These are phyloP conservation scores for Ariolimax columbianus DNA, from an alignment of 2,888 invertebrate species.

Conservation along the genomic window DNA sequence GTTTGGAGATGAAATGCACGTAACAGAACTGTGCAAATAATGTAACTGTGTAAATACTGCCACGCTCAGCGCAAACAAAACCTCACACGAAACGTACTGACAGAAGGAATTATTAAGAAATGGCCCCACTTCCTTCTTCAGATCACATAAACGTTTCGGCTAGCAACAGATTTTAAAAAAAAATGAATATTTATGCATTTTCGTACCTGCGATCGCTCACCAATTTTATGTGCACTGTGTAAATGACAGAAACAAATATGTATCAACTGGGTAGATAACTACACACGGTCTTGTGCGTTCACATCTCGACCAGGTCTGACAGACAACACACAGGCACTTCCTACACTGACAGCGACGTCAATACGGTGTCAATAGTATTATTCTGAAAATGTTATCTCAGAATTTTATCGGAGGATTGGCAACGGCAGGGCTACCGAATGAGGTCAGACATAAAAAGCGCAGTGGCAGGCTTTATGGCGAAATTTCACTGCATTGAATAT, in stretches of 20 bases:
- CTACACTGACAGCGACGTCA: not conserved
- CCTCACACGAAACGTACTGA: not conserved
- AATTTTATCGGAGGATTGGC: not conserved
- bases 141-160: not conserved
- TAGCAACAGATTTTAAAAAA: not conserved
- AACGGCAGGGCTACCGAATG: not conserved
- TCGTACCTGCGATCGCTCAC: not conserved
- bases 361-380: constrained; percentile 13
- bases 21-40: not conserved
- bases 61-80: not conserved
- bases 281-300: not conserved
- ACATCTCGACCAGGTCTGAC: not conserved
- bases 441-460: not conserved
- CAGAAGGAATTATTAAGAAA: not conserved
- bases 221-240: not conserved
- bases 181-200: not conserved
- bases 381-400: not conserved
- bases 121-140: not conserved
- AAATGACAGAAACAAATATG: not conserved
- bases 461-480: not conserved
- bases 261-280: not conserved
- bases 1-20: not conserved
- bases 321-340: not conserved
- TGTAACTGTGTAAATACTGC: constrained; percentile 7
- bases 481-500: not conserved